phyloP scores from a whole-genome alignment of 2,888 invertebrate genomes.

The Sarcophaga caerulescens region DNA sequence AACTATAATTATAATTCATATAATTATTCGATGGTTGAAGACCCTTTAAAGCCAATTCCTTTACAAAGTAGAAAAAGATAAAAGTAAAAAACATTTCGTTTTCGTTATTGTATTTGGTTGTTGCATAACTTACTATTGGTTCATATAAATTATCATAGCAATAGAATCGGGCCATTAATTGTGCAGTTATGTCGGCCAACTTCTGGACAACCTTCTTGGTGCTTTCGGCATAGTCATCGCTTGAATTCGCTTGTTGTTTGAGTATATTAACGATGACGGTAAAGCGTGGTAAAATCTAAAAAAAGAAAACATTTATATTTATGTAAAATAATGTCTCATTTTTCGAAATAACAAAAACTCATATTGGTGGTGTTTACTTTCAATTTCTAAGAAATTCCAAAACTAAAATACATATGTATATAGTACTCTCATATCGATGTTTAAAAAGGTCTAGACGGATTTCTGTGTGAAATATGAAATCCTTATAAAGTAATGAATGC shows the following conservation, averaged over 20 bases:
- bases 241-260: constrained; percentile 82
- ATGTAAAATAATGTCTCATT: background rate
- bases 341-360: too few species aligned
- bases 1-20: constrained; percentile 76
- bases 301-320: background rate
- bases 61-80: background rate
- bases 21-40: constrained; percentile 81
- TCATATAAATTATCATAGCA: constrained; percentile 81
- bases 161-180: constrained; percentile 83
- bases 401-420: too few species aligned
- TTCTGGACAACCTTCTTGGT: constrained; percentile 83
- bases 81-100: background rate
- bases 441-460: too few species aligned
- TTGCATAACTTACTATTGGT: constrained; percentile 81
- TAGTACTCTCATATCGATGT: too few species aligned
- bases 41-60: constrained; percentile 81
- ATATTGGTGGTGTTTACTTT: too few species aligned
- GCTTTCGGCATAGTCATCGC: constrained; percentile 83
- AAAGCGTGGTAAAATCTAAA: constrained; percentile 82
- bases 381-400: too few species aligned
- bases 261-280: constrained; percentile 82
- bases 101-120: too few species aligned
- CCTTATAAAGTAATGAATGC: too few species aligned
- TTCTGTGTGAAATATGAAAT: too few species aligned
- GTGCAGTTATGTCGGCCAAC: constrained; percentile 84